phyloP scores from a whole-genome alignment of 2,888 invertebrate species.

The Lasioglossum villosulum region DNA sequence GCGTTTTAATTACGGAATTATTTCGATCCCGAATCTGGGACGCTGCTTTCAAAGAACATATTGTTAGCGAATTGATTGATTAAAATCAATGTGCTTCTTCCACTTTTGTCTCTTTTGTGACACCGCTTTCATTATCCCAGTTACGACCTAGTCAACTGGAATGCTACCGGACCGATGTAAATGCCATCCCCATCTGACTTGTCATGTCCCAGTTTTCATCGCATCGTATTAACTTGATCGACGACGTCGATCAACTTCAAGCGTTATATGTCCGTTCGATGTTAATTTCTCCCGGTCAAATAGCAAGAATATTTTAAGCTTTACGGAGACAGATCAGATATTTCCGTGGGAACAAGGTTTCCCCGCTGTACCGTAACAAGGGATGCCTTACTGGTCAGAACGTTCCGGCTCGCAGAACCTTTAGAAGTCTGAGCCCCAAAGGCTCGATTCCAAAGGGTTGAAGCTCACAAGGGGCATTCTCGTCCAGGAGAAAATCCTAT shows the following conservation, averaged over 20 bases:
- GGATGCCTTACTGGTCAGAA: slow-evolving; percentile 16
- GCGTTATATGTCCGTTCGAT: not conserved
- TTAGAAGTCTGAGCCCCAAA: slow-evolving; percentile 37
- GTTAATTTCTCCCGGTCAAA: not conserved
- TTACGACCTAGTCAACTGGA: too few species aligned
- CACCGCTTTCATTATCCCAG: too few species aligned
- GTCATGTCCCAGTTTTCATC: too few species aligned
- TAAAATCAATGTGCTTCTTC: not conserved
- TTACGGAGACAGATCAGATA: not conserved
- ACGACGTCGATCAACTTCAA: not conserved
- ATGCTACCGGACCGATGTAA: too few species aligned
- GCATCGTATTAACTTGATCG: not conserved
- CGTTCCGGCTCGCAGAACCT: slow-evolving; percentile 1
- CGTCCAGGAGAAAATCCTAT: not conserved
- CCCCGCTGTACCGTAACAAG: slow-evolving; percentile 5
- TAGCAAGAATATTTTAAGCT: not conserved
- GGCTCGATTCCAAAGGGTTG: slow-evolving; percentile 37
- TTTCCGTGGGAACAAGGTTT: not conserved
- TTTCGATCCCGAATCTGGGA: not conserved
- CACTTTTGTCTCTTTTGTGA: not conserved
- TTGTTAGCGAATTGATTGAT: not conserved
- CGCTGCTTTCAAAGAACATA: not conserved
- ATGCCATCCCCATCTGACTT: too few species aligned
- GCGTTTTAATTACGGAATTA: not conserved
- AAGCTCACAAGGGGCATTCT: slow-evolving; percentile 8